Evolutionary conservation across 2,888 invertebrate genomes (phyloP), one percentile per base, ranked within the genome.

Genomic region (Lasioglossum zephyrum): DNA sequence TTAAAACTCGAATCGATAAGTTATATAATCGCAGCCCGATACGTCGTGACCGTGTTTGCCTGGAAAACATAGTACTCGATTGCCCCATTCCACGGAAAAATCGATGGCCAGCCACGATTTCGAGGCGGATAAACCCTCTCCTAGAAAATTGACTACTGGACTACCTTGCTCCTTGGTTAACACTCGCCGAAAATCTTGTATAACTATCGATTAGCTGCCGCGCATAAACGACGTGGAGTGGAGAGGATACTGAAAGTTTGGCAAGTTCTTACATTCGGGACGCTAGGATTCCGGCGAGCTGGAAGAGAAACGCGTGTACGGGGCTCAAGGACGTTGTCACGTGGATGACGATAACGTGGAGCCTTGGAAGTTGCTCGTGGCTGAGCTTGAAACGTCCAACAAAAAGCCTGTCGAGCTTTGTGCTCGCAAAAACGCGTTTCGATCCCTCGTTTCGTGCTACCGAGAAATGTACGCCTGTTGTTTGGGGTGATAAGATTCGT

Each of bases 1-100:
- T 80, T 75, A 76, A 79, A 74, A 60, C n/a, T 57, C 53, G 63
- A 70, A 84, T 87, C 84, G 88, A 88, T 84, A 26, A 41, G 75
- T 81, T 84, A 72, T 36, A 66, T 72, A 80, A 83, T 86, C 85
- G 80, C 72, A 72, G 31, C 36, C 36, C 11, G 76, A 72, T 82
- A 79, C 77, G 73, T 60, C 70, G 66, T 31, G 73, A 36, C 82
- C 76, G 60, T 84, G 84, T 78, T 80, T 72, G 78, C 39, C 77
- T 39, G 73, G 57, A 16, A 49, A 77, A 41, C 79, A 44, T 39
- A 16, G 36, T 26, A 8, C 53, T 22, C 57, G 57, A 77, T 63
- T 66, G 66, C 26, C 66, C 22, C 47, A 16, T 77, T 73, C 66
- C 73, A 53, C 31, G 3, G 66, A 13, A 73, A 8, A 60, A 83